These are phyloP conservation scores for Hippocampus kuda DNA, from an alignment of 2,797 vertebrate genomes.

Conservation along the genomic window DNA sequence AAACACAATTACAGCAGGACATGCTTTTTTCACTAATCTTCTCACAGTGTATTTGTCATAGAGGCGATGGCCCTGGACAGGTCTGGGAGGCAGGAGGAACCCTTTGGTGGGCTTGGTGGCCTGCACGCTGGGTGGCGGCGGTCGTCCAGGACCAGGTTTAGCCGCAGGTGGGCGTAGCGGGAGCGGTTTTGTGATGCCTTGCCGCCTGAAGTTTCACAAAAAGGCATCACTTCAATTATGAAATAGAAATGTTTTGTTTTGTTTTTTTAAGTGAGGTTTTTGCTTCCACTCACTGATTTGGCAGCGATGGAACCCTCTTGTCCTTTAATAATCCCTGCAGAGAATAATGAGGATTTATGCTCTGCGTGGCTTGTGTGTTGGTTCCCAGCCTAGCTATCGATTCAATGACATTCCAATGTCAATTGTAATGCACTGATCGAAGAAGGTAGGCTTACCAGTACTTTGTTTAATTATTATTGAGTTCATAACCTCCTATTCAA, in stretches of 20 bases:
- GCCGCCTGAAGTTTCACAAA: constrained; percentile 53
- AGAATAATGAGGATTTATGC: not conserved
- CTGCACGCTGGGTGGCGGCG: constrained; percentile 72
- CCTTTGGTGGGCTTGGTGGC: constrained; percentile 56
- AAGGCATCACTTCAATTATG: not conserved
- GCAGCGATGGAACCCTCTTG: not conserved
- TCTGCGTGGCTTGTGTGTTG: not conserved
- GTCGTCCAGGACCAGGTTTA: constrained; percentile 76
- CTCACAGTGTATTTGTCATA: constrained; percentile 92
- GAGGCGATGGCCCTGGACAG: constrained; percentile 85
- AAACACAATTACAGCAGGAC: not conserved
- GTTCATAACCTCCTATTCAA: too few relatives aligned
- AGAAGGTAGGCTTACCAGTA: too few relatives aligned
- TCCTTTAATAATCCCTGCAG: not conserved
- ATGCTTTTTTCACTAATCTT: not conserved
- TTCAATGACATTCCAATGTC: too few relatives aligned
- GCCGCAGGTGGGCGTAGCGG: constrained; percentile 69
- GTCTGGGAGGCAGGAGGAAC: constrained; percentile 82
- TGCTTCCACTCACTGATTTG: not conserved
- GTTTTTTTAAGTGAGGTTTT: not conserved
- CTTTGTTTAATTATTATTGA: too few relatives aligned
- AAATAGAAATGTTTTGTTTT: not conserved
- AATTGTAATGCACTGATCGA: too few relatives aligned
- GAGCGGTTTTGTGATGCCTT: constrained; percentile 61
- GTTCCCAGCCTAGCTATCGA: not conserved